These are phyloP conservation scores for Gymnopithys bicolor DNA, from an alignment of 2,797 vertebrate genomes.

Conservation along the genomic window DNA sequence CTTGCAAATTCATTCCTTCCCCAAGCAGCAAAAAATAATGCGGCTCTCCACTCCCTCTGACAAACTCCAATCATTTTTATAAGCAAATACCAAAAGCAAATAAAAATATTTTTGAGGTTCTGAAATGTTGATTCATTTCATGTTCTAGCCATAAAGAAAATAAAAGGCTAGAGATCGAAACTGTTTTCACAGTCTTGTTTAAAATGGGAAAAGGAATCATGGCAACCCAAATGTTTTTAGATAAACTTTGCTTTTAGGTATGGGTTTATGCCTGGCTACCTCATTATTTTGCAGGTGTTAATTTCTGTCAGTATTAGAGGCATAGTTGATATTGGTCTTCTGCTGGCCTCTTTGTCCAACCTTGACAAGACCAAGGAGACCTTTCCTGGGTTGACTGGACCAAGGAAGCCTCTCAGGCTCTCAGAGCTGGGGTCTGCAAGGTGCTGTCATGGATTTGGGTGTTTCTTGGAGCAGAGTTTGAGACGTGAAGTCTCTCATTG, in stretches of 20 bases:
- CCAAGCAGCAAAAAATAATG: background rate
- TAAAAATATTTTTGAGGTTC: slow-evolving; percentile 44
- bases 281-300: background rate
- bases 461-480: background rate
- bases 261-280: background rate
- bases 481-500: background rate
- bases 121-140: slow-evolving; percentile 26
- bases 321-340: background rate
- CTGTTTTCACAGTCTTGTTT: slow-evolving; percentile 14
- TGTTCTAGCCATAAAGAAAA: slow-evolving; percentile 32
- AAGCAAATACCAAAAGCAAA: slow-evolving; percentile 47
- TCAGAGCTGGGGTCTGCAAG: background rate
- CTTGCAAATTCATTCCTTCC: slow-evolving; percentile 9
- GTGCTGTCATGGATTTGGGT: background rate
- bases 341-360: background rate
- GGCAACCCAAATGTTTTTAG: background rate
- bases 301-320: background rate
- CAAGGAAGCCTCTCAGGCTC: background rate
- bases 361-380: background rate
- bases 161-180: slow-evolving; percentile 29
- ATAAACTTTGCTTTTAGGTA: background rate
- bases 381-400: background rate
- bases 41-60: background rate
- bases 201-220: slow-evolving; percentile 49
- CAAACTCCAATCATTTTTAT: slow-evolving; percentile 25